Conservation (phyloP, 2,888 invertebrate genomes). For the Strigamia maritima region DNA sequence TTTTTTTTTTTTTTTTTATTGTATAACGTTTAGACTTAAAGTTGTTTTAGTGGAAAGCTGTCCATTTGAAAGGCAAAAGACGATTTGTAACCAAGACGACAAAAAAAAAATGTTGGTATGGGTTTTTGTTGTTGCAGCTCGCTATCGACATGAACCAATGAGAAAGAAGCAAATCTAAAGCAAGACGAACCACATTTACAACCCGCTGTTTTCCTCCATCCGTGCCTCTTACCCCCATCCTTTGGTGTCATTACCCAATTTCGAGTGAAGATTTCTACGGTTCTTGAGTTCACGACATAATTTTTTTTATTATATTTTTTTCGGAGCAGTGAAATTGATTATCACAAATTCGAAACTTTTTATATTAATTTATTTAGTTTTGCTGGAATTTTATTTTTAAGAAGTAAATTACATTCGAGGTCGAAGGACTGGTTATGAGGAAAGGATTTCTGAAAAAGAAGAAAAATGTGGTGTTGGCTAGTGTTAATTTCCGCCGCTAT, state of each 20-base stretch:
- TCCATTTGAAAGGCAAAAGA: background rate
- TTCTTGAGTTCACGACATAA: slow-evolving; percentile 9
- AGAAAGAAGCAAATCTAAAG: background rate
- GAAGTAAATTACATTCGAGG: background rate
- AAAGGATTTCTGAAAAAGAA: background rate
- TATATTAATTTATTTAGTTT: background rate
- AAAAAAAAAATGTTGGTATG: background rate
- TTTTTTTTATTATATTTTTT: background rate
- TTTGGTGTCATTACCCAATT: slow-evolving; percentile 28
- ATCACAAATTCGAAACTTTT: background rate
- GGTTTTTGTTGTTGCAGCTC: background rate
- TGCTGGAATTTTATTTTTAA: background rate
- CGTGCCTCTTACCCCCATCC: slow-evolving; percentile 8
- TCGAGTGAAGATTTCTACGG: background rate
- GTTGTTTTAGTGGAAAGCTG: background rate
- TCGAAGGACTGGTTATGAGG: background rate
- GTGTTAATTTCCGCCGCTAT: slow-evolving; percentile 23
- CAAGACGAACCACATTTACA: slow-evolving; percentile 17
- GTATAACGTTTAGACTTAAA: background rate
- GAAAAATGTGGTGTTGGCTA: background rate
- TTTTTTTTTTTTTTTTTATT: background rate
- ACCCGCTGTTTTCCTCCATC: slow-evolving; percentile 30
- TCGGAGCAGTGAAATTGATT: background rate
- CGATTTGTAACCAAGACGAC: slow-evolving; percentile 1
- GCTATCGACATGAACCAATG: slow-evolving; percentile 21